Percentiles rank a stretch among this genome's conserved stretches.
Evolutionary conservation across 1,140 invertebrate species (phyloP).

Genomic region (Drosophila guanche): DNA sequence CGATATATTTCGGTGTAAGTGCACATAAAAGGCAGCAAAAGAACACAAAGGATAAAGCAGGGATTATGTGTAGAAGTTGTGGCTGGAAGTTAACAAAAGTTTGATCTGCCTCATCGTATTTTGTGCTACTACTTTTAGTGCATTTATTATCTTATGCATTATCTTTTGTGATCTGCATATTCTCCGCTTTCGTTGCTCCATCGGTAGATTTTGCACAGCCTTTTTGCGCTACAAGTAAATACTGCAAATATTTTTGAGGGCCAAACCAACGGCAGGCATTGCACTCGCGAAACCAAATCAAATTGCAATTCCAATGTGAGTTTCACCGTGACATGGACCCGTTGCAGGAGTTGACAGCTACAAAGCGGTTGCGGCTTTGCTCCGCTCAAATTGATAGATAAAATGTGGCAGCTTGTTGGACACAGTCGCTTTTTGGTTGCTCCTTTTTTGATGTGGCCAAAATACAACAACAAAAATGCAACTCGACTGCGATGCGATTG

Average conservation of each 20-base stretch:
- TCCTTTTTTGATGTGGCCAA: constrained; percentile 31
- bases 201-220: too few relatives aligned
- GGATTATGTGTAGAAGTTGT: too few relatives aligned
- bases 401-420: constrained; percentile 26
- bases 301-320: constrained; percentile 30
- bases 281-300: constrained; percentile 29
- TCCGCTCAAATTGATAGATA: constrained; percentile 31
- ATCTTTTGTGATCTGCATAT: too few relatives aligned
- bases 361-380: constrained; percentile 19
- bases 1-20: constrained; percentile 80
- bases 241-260: too few relatives aligned
- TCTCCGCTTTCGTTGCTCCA: too few relatives aligned
- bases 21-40: neutral
- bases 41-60: neutral
- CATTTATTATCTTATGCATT: too few relatives aligned
- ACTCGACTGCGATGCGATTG: neutral
- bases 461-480: neutral
- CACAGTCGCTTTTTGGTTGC: constrained; percentile 27
- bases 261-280: constrained; percentile 2
- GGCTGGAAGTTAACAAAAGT: neutral
- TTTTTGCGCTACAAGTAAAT: too few relatives aligned
- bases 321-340: constrained; percentile 25
- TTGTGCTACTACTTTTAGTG: too few relatives aligned
- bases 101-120: too few relatives aligned
- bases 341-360: constrained; percentile 16